Evolutionary conservation across 2,113 vertebrate genomes (phyloP).

Genomic region (Nothocercus nigrocapillus): DNA sequence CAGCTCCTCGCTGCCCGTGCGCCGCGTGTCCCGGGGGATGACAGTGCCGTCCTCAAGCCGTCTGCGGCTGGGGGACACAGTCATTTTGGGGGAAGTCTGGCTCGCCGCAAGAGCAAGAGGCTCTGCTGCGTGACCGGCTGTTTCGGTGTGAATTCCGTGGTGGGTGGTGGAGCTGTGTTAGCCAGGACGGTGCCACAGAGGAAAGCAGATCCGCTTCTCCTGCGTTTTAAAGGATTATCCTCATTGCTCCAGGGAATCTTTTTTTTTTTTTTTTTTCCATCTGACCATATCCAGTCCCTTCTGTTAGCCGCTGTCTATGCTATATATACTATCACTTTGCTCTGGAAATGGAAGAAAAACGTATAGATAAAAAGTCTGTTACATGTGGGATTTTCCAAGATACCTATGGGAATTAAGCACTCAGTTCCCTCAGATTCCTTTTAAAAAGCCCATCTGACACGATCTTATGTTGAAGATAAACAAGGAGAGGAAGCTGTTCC

Average conservation of each 20-base stretch:
- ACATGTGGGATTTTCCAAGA: neutral
- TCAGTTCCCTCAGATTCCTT: constrained; percentile 5
- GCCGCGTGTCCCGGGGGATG: neutral
- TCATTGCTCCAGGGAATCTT: neutral
- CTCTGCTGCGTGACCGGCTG: neutral
- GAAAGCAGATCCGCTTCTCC: neutral
- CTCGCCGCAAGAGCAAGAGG: rapidly evolving
- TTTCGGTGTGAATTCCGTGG: neutral
- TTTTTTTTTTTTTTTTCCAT: neutral
- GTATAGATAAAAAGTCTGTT: neutral
- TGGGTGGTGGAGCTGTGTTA: neutral
- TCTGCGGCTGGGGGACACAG: rapidly evolving
- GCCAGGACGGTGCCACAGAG: neutral
- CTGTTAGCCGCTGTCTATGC: neutral
- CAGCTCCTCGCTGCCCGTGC: neutral
- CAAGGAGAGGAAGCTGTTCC: neutral
- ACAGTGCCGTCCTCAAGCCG: neutral
- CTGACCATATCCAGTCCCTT: neutral
- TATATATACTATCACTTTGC: neutral
- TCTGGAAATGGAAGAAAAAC: neutral
- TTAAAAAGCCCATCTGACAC: neutral
- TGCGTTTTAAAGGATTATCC: neutral
- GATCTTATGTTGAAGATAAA: constrained; percentile 16
- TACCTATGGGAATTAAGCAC: constrained; percentile 6
- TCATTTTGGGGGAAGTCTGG: neutral